phyloP scores from a whole-genome alignment of 2,113 vertebrate species.

The Nerophis ophidion region DNA sequence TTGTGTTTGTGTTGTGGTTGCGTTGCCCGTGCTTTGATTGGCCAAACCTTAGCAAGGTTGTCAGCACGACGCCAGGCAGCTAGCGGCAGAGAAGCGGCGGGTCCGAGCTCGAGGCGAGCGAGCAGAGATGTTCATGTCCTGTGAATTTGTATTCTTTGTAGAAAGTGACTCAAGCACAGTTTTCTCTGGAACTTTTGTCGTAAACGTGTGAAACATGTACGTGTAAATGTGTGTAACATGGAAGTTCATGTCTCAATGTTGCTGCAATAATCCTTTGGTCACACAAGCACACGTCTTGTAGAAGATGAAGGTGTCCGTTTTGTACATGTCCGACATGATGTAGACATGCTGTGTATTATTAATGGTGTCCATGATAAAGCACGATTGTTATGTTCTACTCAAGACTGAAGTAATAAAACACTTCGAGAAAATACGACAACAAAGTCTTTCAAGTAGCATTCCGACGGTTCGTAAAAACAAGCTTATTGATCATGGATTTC shows the following conservation, averaged over 20 bases:
- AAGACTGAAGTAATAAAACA: constrained; percentile 89
- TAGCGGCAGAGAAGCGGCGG: constrained; percentile 66
- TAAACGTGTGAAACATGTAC: constrained; percentile 88
- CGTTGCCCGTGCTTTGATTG: constrained; percentile 59
- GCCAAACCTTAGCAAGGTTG: constrained; percentile 64
- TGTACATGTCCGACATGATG: constrained; percentile 86
- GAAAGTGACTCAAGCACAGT: constrained; percentile 73
- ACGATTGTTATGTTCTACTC: constrained; percentile 90
- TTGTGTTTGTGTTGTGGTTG: constrained; percentile 64
- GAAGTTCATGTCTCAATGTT: constrained; percentile 89
- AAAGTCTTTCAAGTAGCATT: constrained; percentile 39
- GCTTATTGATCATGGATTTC: constrained; percentile 2
- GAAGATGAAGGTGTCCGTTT: constrained; percentile 29
- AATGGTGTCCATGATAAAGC: constrained; percentile 95
- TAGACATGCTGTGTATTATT: constrained; percentile 98
- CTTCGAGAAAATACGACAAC: constrained; percentile 78
- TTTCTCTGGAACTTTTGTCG: constrained; percentile 77
- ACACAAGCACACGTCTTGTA: constrained; percentile 88
- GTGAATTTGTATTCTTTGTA: constrained; percentile 70
- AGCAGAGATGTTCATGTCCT: constrained; percentile 61
- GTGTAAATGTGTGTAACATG: constrained; percentile 88
- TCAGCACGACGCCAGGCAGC: constrained; percentile 72
- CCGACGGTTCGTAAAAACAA: not conserved
- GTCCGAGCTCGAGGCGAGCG: not conserved
- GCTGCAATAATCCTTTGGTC: constrained; percentile 96